Conservation (phyloP, 2,113 vertebrate genomes). For the Carassius carassius region DNA sequence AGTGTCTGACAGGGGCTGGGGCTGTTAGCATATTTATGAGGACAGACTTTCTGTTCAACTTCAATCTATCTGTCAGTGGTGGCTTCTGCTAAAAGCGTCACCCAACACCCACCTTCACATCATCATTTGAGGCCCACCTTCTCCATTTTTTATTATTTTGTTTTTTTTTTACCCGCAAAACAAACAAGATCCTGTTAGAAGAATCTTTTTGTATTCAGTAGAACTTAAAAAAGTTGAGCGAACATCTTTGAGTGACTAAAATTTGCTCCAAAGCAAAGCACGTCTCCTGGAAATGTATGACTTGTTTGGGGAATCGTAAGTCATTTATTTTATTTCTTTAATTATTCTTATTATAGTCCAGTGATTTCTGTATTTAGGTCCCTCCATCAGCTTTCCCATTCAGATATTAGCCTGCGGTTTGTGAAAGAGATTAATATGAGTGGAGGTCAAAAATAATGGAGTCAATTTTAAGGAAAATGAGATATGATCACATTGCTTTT, state of each 20-base stretch:
- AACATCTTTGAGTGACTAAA: constrained; percentile 23
- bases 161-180: neutral
- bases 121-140: constrained; percentile 15
- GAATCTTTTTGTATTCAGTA: neutral
- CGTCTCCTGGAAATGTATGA: neutral
- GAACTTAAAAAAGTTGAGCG: neutral
- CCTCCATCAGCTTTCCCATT: constrained; percentile 57
- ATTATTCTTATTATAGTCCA: constrained; percentile 69
- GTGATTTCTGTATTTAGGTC: constrained; percentile 67
- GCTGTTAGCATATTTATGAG: constrained; percentile 45
- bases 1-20: neutral
- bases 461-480: constrained; percentile 66
- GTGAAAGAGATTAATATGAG: constrained; percentile 68
- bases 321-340: constrained; percentile 66
- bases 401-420: constrained; percentile 66
- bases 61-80: constrained; percentile 40
- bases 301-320: constrained; percentile 70
- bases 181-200: constrained; percentile 1
- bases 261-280: neutral
- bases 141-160: neutral
- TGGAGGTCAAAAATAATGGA: constrained; percentile 72
- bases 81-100: constrained; percentile 15
- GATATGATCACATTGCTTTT: constrained; percentile 66
- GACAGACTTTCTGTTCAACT: constrained; percentile 31
- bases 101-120: constrained; percentile 15